Base-by-base conservation (phyloP, 2,797 vertebrate genomes). In the Alcedo atthis region DNA sequence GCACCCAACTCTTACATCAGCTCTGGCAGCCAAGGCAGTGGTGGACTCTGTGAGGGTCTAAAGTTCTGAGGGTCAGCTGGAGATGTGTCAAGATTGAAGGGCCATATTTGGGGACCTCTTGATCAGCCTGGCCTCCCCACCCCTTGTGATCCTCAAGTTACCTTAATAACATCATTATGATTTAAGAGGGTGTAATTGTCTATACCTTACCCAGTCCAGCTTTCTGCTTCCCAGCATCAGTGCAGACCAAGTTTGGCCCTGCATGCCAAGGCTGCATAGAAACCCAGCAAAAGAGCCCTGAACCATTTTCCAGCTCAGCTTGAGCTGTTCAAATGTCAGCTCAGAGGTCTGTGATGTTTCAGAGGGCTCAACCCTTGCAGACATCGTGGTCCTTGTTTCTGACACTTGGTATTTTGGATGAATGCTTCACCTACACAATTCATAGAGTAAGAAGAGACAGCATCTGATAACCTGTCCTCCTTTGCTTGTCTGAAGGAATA, bases 341-440 rank as follows among this genome's bases (percentile, higher is more conserved):
- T 79, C 8, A 7, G 32, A 45, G 25, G 32, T 43, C 63, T 84
- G 55, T 51, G 61, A 61, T 53, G 77, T 68, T 93, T 57, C 42
- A 58, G 37, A 71, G 78, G 68, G 46, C 62, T 85, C 62, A 91
- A 42, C 16, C 66, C 33, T 58, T 53, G n/a, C 35, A 76, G 78
- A 70, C 1, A 2, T 43, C 37, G 54, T 75, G 58, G 57, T 10
- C 57, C 76, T 89, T 75, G 42, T 71, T 85, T 77, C 78, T 87
- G 78, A 77, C 57, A 35, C 67, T 85, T 82, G 73, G 24, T 84
- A 40, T 77, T 93, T 93, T n/a, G 64, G 64, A 54, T 66, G 78
- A 91, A 70, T 32, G 37, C 46, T 35, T 54, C 8, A 21, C n/a
- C 33, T 80, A 8, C 32, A 82, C 32, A 82, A 32, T 67, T 78